phyloP scores from a whole-genome alignment of 2,797 vertebrate genomes.

The Acridotheres tristis region DNA sequence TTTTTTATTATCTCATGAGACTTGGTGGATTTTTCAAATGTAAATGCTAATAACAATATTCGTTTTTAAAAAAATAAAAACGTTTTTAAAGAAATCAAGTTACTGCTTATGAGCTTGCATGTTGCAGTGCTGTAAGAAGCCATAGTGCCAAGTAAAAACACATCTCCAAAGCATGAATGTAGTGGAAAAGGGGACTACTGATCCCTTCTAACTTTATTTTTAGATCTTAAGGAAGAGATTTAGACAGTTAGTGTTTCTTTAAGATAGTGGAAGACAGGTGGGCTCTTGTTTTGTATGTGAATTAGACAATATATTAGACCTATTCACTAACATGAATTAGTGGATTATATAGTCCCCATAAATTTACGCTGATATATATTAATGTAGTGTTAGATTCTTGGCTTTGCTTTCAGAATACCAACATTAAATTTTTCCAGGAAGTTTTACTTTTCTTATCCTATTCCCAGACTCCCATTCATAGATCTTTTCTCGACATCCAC shows the following conservation, averaged over 20 bases:
- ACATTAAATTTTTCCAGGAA: neutral
- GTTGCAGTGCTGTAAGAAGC: neutral
- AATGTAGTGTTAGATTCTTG: neutral
- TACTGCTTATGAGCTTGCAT: neutral
- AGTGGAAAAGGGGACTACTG: neutral
- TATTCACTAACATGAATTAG: neutral
- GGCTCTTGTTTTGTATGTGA: neutral
- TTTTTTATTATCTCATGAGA: neutral
- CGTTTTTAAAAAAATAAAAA: neutral
- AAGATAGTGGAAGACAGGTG: neutral
- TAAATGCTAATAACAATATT: neutral
- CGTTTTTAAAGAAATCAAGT: neutral
- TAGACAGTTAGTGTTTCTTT: neutral
- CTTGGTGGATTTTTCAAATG: neutral
- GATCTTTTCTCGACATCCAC: neutral
- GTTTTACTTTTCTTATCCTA: slow-evolving; percentile 10
- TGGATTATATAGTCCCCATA: neutral
- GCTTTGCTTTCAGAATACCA: neutral
- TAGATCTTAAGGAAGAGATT: neutral
- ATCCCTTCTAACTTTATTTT: neutral
- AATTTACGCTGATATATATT: neutral
- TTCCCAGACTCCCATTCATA: slow-evolving; percentile 22
- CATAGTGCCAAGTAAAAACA: neutral
- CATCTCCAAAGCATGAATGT: neutral
- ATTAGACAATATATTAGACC: neutral